A percentile compares a stretch with the other conserved stretches of the same genome.
Conservation (phyloP, 2,888 invertebrate species). For the Chrysolina haemoptera region DNA sequence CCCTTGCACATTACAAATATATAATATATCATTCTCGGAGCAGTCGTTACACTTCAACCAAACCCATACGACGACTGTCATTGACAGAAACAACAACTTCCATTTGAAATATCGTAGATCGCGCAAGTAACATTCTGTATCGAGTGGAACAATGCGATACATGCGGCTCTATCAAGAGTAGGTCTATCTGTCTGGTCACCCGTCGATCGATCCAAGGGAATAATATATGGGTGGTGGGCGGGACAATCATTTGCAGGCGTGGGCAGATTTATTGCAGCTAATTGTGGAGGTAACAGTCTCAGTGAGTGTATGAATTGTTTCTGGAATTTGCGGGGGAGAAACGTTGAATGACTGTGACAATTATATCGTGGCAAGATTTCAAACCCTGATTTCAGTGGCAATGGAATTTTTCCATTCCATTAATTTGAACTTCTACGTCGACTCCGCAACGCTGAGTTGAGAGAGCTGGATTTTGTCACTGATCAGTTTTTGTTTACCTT, state of each 20-base stretch:
- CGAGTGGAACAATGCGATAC: slow-evolving; percentile 45
- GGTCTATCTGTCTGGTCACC: slow-evolving; percentile 13
- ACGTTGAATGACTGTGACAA: not conserved
- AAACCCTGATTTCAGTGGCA: not conserved
- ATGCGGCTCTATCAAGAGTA: slow-evolving; percentile 17
- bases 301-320: slow-evolving; percentile 3
- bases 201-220: slow-evolving; percentile 33
- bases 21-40: slow-evolving; percentile 1
- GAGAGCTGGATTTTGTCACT: no score
- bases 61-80: slow-evolving; percentile 30
- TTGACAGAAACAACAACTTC: slow-evolving; percentile 33
- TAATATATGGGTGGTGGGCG: slow-evolving; percentile 54
- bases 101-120: slow-evolving; percentile 42
- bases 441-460: no score
- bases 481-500: no score
- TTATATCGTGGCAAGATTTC: not conserved
- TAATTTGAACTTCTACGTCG: no score
- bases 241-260: slow-evolving; percentile 65
- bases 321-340: slow-evolving; percentile 7
- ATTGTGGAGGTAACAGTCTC: slow-evolving; percentile 19
- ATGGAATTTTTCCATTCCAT: no score
- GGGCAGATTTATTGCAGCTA: slow-evolving; percentile 58
- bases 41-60: slow-evolving; percentile 1
- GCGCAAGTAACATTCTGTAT: slow-evolving; percentile 53
- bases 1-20: not conserved